Evolutionary conservation across 2,888 invertebrate species (phyloP).

Genomic region (Artemia sp.): DNA sequence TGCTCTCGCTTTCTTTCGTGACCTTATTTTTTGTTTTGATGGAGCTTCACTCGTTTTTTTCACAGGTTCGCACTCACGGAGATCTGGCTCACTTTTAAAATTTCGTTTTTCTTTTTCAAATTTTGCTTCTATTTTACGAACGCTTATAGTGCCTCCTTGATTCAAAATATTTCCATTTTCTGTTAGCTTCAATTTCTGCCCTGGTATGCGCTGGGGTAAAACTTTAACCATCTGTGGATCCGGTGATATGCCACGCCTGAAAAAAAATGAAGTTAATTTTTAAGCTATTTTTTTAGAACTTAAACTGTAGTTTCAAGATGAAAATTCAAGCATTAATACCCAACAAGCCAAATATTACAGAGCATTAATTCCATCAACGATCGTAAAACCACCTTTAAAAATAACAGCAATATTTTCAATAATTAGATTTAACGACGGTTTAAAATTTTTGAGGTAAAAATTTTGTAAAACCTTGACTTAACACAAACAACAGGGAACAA

Average conservation of each 20-base stretch:
- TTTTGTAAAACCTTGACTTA: too few relatives aligned
- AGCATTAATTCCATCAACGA: too few relatives aligned
- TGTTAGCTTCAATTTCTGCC: constrained; percentile 44
- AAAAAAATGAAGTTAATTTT: not conserved
- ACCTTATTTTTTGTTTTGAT: constrained; percentile 37
- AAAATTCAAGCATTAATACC: too few relatives aligned
- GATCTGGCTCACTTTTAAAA: not conserved
- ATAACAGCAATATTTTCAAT: too few relatives aligned
- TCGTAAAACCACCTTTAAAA: too few relatives aligned
- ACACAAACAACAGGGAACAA: too few relatives aligned
- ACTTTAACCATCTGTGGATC: constrained; percentile 37
- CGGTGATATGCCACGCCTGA: constrained; percentile 6
- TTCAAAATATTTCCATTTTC: constrained; percentile 67
- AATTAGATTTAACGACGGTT: too few relatives aligned
- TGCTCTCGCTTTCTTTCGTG: constrained; percentile 58
- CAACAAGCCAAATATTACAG: too few relatives aligned
- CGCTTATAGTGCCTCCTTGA: constrained; percentile 64
- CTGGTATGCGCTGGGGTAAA: constrained; percentile 46
- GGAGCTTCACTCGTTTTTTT: constrained; percentile 31
- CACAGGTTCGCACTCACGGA: not conserved
- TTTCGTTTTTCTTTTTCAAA: constrained; percentile 7
- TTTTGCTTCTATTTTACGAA: constrained; percentile 33
- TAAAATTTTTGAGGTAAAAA: too few relatives aligned
- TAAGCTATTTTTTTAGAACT: too few relatives aligned
- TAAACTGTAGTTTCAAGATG: too few relatives aligned